Evolutionary conservation across 2,797 vertebrate species (phyloP).

Genomic region (Acomys russatus): DNA sequence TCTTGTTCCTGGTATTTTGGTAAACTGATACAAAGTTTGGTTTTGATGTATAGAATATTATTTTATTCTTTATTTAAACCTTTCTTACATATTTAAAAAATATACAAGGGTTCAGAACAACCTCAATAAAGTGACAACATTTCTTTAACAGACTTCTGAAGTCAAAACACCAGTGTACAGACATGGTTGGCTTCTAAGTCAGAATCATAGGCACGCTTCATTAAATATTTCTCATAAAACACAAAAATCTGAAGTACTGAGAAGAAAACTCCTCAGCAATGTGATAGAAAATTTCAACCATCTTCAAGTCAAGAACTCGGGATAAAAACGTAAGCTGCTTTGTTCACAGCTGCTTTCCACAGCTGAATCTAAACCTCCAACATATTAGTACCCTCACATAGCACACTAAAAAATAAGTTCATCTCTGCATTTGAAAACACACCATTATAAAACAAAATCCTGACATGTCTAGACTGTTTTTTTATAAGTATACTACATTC

Average conservation of each 20-base stretch:
- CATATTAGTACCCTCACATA: slow-evolving; percentile 73
- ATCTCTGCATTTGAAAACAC: slow-evolving; percentile 81
- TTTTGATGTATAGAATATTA: slow-evolving; percentile 85
- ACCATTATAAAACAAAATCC: slow-evolving; percentile 85
- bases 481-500: slow-evolving; percentile 75
- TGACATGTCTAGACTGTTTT: slow-evolving; percentile 74
- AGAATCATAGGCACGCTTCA: slow-evolving; percentile 86
- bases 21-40: slow-evolving; percentile 85
- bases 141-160: slow-evolving; percentile 76
- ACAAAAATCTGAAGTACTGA: slow-evolving; percentile 83
- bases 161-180: slow-evolving; percentile 84
- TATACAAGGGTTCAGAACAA: slow-evolving; percentile 87
- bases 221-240: slow-evolving; percentile 86
- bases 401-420: slow-evolving; percentile 83
- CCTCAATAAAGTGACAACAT: slow-evolving; percentile 83
- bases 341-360: slow-evolving; percentile 36
- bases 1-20: slow-evolving; percentile 73
- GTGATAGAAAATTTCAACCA: slow-evolving; percentile 84
- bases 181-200: slow-evolving; percentile 81
- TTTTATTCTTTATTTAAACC: slow-evolving; percentile 88
- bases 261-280: slow-evolving; percentile 84
- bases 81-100: slow-evolving; percentile 88
- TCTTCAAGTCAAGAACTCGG: slow-evolving; percentile 83
- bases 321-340: slow-evolving; percentile 78
- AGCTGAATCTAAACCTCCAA: slow-evolving; percentile 84